Base-by-base conservation (phyloP, 2,113 vertebrate genomes). In the Heloderma charlesbogerti region DNA sequence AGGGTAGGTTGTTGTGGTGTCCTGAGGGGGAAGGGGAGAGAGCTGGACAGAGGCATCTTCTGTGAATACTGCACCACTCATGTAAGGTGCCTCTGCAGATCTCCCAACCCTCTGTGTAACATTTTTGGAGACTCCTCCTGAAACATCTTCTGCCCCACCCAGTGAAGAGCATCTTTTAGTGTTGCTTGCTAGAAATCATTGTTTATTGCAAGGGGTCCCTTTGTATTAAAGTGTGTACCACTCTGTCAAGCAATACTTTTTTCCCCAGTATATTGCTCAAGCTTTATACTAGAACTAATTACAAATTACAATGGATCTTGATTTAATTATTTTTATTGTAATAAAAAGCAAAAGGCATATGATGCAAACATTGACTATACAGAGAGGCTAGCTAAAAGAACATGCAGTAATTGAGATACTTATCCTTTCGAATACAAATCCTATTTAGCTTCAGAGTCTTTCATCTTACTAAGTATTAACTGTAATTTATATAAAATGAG, bases 251-350 rank as follows among this genome's bases (percentile, higher is more conserved):
- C 66, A 51, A 45, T 22, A 48, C 13, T 87, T 2, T 63, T 63
- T 63, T 63, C 22, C 29, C 88, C 18, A 16, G 43, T 9, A 27
- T 87, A 7, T 72, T 15, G 84, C 71, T 6, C 1, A 18, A 22
- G 84, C 25, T 29, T 90, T 60, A 5, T 51, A 4, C 18, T 13
- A 66, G 37, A 77, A 81, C 8, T 20, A 77, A n/a, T 4, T 63
- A 2, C 1, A 43, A 18, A 1, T 34, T 92, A 81, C 88, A 54
- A 29, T 85, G 34, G 89, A 89, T 90, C 25, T 93, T 88, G 88
- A 51, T 16, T 87, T 63, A 92, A 92, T 91, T 92, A 92, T 69
- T 88, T 54, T 22, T 82, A 37, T 82, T 82, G 66, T 75, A 89
- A 78, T 80, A 86, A 31, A 2, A 31, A 88, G 85, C 66, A 7